phyloP scores from a whole-genome alignment of 2,888 invertebrate species.

The Chydorus sphaericus region DNA sequence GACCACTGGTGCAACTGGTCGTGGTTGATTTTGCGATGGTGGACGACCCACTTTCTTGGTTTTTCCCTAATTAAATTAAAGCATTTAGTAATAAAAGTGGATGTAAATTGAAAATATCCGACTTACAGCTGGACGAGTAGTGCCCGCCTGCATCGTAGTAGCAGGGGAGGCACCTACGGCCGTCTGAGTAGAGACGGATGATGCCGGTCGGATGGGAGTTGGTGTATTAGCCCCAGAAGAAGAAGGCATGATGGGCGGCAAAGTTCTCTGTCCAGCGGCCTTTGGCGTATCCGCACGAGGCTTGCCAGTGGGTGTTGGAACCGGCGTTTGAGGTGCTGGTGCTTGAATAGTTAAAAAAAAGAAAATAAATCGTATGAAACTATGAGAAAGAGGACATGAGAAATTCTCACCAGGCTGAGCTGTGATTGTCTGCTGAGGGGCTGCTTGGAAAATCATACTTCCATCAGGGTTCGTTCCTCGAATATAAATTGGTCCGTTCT shows the following conservation, averaged over 20 bases:
- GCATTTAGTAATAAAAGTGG: not conserved
- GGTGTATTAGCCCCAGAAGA: slow-evolving; percentile 29
- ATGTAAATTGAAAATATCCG: not conserved
- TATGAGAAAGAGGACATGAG: not conserved
- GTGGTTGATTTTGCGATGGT: slow-evolving; percentile 22
- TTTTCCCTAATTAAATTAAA: not conserved
- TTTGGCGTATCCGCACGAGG: slow-evolving; percentile 34
- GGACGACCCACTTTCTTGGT: slow-evolving; percentile 10
- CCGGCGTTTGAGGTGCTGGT: not conserved
- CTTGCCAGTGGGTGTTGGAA: not conserved
- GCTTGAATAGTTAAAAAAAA: not conserved
- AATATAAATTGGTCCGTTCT: slow-evolving; percentile 59
- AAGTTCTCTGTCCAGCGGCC: slow-evolving; percentile 32
- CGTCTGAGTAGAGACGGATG: slow-evolving; percentile 75
- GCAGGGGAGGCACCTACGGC: slow-evolving; percentile 27
- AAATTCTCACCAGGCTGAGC: not conserved
- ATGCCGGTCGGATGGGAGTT: slow-evolving; percentile 50
- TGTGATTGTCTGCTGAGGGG: slow-evolving; percentile 50
- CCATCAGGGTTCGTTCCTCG: slow-evolving; percentile 58
- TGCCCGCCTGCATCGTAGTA: slow-evolving; percentile 21
- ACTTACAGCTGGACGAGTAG: slow-evolving; percentile 8
- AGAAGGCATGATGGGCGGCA: slow-evolving; percentile 46
- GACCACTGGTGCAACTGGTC: slow-evolving; percentile 32
- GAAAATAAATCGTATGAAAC: not conserved
- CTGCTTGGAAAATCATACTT: slow-evolving; percentile 60